Conservation (phyloP, 1,140 invertebrate genomes). For the Stenopsyche tienmushanensis region DNA sequence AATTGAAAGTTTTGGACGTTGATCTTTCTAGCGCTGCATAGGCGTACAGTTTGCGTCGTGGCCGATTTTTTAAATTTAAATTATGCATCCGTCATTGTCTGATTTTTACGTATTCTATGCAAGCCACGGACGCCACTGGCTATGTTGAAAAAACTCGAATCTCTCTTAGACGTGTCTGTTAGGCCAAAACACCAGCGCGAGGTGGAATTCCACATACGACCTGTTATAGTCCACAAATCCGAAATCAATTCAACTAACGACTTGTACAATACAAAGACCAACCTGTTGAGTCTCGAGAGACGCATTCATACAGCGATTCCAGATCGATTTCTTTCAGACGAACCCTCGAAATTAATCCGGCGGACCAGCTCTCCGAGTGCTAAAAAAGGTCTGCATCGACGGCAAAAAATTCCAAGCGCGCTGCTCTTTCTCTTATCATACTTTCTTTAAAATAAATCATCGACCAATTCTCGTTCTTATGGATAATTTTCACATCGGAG, state of each 20-base stretch:
- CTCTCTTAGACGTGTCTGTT: constrained; percentile 1
- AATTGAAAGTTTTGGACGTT: no score
- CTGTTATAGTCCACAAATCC: neutral
- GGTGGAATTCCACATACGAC: constrained; percentile 8
- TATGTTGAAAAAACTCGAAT: neutral
- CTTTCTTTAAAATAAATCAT: neutral
- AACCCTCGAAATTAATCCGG: no score
- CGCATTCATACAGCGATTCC: neutral
- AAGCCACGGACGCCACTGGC: constrained; percentile 4
- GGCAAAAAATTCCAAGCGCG: neutral
- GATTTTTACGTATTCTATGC: no score
- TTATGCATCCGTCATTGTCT: no score
- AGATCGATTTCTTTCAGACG: neutral
- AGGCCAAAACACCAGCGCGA: neutral
- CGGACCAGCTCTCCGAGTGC: neutral
- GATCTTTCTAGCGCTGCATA: no score
- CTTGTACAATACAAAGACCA: neutral
- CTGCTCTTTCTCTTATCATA: neutral
- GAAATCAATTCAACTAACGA: neutral
- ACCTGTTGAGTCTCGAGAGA: neutral
- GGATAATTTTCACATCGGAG: neutral
- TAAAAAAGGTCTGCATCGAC: neutral
- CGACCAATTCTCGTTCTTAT: neutral
- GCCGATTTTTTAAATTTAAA: no score
- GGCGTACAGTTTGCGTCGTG: no score